Base-by-base conservation (phyloP, 1,140 invertebrate species). In the Solenopsis invicta region DNA sequence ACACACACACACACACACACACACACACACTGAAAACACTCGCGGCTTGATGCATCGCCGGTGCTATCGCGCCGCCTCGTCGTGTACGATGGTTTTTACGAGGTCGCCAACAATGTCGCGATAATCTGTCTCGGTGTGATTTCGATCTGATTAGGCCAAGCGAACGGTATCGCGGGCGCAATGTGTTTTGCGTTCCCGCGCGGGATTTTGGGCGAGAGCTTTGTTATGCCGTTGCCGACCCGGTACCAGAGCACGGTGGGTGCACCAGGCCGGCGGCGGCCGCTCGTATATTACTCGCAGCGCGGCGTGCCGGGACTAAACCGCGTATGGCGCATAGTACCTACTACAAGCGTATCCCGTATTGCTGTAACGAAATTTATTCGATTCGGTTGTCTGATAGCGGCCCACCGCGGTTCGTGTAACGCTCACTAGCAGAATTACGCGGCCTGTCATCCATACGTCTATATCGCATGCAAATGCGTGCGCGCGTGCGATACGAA, bases 301-400 rank as follows among this genome's bases (percentile, higher is more conserved):
- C 12, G 37, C 64, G 18, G n/a, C 10, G 52, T 48, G 13, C 66
- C 34, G 24, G 67, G 21, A 59, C 67, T 82, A 74, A 82, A 82
- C 54, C 54, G 69, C 29, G 9, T 16, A 16, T 8, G 21, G 62
- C 37, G 24, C 8, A 24, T 41, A 37, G 48, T 48, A 81, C 24
- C 37, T 62, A 62, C 41, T 59, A 52, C 61, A 21, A 9, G 77
- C 67, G 69, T 75, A 84, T 75, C 4, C 8, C 75, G 69, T 84
- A 84, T 84, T 84, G 69, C 80, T 61, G 80, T 84, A 75, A 84
- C 80, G 8, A 77, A 88, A 88, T 89, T 89, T 89, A 89, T 89
- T 88, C 85, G 85, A 88, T 89, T 89, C 61, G 74, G 21, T 48
- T 37, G 45, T 50, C 87, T 41, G 88, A 89, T 89, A 89, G 76